Percentiles rank a stretch among this genome's conserved stretches.
These are phyloP conservation scores for Lates calcarifer DNA, from an alignment of 2,113 vertebrate genomes.

Conservation along the genomic window DNA sequence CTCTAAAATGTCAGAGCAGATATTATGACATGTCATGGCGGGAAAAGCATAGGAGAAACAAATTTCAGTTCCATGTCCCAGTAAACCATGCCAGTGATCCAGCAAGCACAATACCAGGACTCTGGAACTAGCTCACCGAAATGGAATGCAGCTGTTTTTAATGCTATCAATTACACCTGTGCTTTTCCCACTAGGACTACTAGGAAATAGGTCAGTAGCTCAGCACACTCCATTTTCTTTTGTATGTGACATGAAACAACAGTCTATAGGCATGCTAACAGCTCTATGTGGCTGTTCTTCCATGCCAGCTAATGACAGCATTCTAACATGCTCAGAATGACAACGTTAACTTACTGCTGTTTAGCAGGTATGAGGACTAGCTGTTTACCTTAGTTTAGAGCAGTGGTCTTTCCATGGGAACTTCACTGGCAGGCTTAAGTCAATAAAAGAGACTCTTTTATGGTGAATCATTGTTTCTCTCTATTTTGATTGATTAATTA, in stretches of 20 bases:
- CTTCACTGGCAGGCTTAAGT: too few relatives aligned
- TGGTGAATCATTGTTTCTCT: too few relatives aligned
- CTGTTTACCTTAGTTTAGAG: too few relatives aligned
- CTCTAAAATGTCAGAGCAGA: not conserved
- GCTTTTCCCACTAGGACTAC: not conserved
- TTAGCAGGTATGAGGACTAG: not conserved
- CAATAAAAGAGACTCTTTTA: too few relatives aligned
- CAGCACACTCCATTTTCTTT: not conserved
- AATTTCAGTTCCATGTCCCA: not conserved
- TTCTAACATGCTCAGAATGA: not conserved
- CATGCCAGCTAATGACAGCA: not conserved
- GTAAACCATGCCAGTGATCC: not conserved
- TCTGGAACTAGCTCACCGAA: not conserved
- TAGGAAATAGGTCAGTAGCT: not conserved
- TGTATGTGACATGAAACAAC: not conserved
- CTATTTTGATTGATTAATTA: too few relatives aligned
- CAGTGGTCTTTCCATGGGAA: too few relatives aligned
- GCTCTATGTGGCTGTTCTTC: not conserved
- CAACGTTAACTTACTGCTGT: not conserved
- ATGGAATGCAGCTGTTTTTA: conserved; percentile 15
- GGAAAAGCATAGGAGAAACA: not conserved
- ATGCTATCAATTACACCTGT: conserved; percentile 8
- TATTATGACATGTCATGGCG: not conserved
- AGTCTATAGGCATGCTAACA: not conserved
- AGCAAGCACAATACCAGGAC: not conserved